Conservation (phyloP, 2,888 invertebrate species). For the Eupelmus urozonus region DNA sequence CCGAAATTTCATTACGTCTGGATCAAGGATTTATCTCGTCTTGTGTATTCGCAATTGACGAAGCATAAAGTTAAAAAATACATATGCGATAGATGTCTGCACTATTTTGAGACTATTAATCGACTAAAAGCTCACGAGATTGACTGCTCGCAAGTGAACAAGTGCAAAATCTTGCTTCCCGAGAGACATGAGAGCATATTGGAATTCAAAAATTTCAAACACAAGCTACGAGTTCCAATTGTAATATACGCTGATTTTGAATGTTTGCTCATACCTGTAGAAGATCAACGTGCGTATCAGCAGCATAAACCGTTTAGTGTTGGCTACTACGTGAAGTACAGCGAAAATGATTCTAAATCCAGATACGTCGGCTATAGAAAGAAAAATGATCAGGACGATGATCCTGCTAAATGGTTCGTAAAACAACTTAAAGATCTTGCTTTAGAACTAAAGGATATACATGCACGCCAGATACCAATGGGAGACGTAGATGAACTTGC, state of each 20-base stretch:
- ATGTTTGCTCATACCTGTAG: neutral
- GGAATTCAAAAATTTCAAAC: constrained; percentile 30
- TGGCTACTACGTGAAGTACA: constrained; percentile 63
- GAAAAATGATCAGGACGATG: too few relatives aligned
- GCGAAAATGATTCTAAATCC: constrained; percentile 59
- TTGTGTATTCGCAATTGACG: neutral
- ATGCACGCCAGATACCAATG: constrained; percentile 23
- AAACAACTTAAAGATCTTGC: constrained; percentile 6
- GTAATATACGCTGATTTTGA: constrained; percentile 41
- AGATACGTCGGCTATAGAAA: constrained; percentile 27
- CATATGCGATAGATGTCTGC: constrained; percentile 35
- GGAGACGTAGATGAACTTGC: neutral
- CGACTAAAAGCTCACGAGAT: neutral
- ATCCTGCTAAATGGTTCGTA: constrained; percentile 38
- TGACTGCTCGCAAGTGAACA: neutral
- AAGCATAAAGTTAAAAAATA: neutral
- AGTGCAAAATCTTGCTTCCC: constrained; percentile 13
- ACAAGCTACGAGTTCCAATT: constrained; percentile 33
- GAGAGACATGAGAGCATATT: constrained; percentile 16
- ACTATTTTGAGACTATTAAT: neutral
- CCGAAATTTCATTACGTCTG: constrained; percentile 18
- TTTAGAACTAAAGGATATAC: neutral
- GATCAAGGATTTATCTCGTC: neutral
- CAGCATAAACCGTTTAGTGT: constrained; percentile 61
- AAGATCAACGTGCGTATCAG: neutral